These are phyloP conservation scores for Polypterus senegalus DNA, from an alignment of 2,113 vertebrate species.

Conservation along the genomic window DNA sequence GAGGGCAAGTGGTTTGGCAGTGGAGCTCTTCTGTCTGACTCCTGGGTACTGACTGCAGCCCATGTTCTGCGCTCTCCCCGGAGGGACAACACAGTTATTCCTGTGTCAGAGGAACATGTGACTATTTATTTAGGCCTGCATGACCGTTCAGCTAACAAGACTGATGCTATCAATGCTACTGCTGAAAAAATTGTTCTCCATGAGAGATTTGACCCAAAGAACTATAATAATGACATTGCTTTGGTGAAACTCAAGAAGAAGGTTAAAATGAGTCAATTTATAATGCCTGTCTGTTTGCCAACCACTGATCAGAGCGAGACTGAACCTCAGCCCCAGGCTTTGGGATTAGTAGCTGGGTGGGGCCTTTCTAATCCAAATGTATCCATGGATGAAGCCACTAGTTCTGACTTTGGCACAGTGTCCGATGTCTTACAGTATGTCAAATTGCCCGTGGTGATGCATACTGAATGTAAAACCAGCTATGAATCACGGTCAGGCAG, in stretches of 20 bases:
- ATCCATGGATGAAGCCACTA: conserved; percentile 47
- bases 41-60: conserved; percentile 84
- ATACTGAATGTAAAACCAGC: conserved; percentile 73
- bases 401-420: conserved; percentile 49
- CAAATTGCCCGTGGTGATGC: conserved; percentile 78
- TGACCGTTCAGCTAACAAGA: conserved; percentile 54
- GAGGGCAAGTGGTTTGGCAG: conserved; percentile 88
- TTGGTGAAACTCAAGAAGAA: conserved; percentile 65
- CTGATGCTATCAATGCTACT: conserved; percentile 46
- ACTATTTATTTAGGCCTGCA: conserved; percentile 73
- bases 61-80: conserved; percentile 80
- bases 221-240: conserved; percentile 89
- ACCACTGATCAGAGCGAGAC: conserved; percentile 33
- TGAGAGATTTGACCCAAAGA: conserved; percentile 72
- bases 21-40: conserved; percentile 72
- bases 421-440: conserved; percentile 82
- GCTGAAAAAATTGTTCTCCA: conserved; percentile 73
- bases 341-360: conserved; percentile 90
- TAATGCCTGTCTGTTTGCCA: conserved; percentile 72
- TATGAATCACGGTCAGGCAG: conserved; percentile 71
- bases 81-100: conserved; percentile 63
- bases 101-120: conserved; percentile 69
- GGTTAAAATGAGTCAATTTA: conserved; percentile 47
- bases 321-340: conserved; percentile 51
- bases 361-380: conserved; percentile 73